These are phyloP conservation scores for Anomalospiza imberbis DNA, from an alignment of 2,797 vertebrate species.

Conservation along the genomic window DNA sequence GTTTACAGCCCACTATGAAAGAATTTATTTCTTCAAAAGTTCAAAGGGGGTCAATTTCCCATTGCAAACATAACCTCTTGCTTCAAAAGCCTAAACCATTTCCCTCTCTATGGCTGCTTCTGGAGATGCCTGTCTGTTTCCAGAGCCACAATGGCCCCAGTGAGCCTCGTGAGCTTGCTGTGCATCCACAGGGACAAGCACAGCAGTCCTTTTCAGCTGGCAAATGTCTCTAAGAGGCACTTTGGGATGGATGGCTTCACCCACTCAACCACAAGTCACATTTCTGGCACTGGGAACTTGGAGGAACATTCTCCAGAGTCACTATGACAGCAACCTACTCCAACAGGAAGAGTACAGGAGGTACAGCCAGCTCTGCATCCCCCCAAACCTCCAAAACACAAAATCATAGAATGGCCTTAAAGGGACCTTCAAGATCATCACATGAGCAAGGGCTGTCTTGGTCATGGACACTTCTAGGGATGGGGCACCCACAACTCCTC, in stretches of 20 bases:
- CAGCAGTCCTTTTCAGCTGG: background rate
- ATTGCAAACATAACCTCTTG: background rate
- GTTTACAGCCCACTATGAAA: background rate
- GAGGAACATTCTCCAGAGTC: background rate
- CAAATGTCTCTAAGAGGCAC: background rate
- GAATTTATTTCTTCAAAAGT: background rate
- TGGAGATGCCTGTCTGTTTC: background rate
- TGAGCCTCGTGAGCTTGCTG: background rate
- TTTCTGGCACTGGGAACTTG: background rate
- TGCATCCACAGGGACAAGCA: fast-evolving
- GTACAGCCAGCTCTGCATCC: background rate
- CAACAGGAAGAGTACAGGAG: background rate
- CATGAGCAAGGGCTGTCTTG: background rate
- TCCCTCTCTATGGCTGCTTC: fast-evolving
- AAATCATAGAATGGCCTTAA: background rate
- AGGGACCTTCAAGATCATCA: background rate
- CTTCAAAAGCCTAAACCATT: background rate
- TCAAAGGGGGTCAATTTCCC: background rate
- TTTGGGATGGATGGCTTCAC: background rate
- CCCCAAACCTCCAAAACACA: background rate
- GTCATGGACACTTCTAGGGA: no score
- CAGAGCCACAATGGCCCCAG: background rate
- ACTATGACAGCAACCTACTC: background rate
- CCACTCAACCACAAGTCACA: background rate
- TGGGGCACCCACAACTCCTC: no score